A percentile compares a stretch with the other conserved stretches of the same genome.
phyloP scores from a whole-genome alignment of 2,797 vertebrate genomes.

The Margarornis squamiger region DNA sequence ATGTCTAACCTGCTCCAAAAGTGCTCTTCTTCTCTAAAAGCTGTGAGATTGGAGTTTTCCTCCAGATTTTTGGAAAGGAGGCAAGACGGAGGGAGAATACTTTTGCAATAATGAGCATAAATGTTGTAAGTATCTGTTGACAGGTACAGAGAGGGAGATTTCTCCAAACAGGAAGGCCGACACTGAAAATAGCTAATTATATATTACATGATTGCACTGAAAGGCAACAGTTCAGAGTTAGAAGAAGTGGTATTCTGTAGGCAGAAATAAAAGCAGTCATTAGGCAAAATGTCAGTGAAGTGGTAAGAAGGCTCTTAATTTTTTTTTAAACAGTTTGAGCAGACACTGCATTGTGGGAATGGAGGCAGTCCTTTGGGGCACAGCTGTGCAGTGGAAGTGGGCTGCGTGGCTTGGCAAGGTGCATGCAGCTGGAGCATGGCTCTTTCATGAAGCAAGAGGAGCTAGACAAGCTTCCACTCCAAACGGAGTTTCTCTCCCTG shows the following conservation, averaged over 20 bases:
- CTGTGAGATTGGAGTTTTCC: background rate
- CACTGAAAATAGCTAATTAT: background rate
- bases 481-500: background rate
- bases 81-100: background rate
- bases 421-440: accelerated
- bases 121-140: background rate
- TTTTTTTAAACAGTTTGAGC: background rate
- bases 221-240: background rate
- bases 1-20: background rate
- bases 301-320: too few species aligned
- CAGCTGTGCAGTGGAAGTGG: background rate
- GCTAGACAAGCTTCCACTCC: too few species aligned
- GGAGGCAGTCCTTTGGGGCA: background rate
- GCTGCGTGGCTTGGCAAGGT: accelerated
- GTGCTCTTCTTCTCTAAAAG: background rate
- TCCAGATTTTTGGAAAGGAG: background rate
- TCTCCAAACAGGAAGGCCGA: background rate
- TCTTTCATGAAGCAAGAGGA: background rate
- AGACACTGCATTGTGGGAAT: background rate
- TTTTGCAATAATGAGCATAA: background rate
- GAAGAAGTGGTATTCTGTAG: too few species aligned
- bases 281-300: background rate
- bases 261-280: background rate
- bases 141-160: background rate
- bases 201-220: background rate